Evolutionary conservation across 2,797 vertebrate species (phyloP), one percentile per base, ranked within the genome.

Genomic region (Paguma larvata): DNA sequence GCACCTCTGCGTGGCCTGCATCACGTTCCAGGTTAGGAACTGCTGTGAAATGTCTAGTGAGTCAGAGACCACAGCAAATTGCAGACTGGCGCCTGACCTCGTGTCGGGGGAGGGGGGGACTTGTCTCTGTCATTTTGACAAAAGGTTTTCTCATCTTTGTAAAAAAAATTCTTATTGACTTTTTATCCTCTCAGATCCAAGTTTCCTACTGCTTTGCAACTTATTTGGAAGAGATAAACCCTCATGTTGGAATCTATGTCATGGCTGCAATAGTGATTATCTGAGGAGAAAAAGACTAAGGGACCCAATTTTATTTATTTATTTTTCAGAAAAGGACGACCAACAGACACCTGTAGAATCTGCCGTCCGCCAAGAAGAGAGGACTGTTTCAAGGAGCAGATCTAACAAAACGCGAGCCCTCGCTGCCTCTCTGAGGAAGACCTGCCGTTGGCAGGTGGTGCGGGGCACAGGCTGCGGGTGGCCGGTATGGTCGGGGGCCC

Each of bases 291-390:
- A 80, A 27, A 70, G 59, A 67, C 34, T 25, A 79, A 70, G 63
- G 80, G 59, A 68, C 13, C 16, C 16, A 23, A 41, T 79, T 85
- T 91, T 38, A 38, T 38, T 90, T 68, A 27, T 18, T 21, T 56
- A 85, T 63, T 88, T 89, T 85, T 56, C 68, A 46, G 90, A 92
- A 27, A 4, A 75, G 67, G 96, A 27, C 38, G 53, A 32, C 44
- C 59, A 56, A 73, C 88, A 93, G 83, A 82, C 41, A 34, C 53
- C 30, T 51, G 16, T 11, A 23, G 46, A 80, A 27, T 72, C 51
- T 84, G 65, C 10, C 44, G 63, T 56, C 25, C 38, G 41, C 44
- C 72, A 21, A 9, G 62, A 23, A 68, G 11, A 4, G 32, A 12
- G 14, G 44, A 5, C n/a, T 72, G 23, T 73, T 91, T 82, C 59